A percentile compares a stretch with the other conserved stretches of the same genome.
Evolutionary conservation across 2,797 vertebrate genomes (phyloP).

Genomic region (Rhabdophis nuchalis): DNA sequence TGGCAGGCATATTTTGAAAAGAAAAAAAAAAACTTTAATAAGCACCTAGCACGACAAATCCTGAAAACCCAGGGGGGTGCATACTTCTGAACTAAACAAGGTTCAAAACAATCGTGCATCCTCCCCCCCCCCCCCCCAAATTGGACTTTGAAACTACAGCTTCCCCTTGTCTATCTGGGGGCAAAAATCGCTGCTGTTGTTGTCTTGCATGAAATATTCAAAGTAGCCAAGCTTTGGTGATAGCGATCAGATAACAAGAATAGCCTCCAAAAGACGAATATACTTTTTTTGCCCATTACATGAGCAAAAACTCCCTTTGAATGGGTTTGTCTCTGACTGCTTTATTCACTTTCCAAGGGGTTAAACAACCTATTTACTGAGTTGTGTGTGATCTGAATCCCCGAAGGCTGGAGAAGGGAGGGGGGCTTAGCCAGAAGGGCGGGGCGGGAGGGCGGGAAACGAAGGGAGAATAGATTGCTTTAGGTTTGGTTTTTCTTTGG

Average conservation of each 20-base stretch:
- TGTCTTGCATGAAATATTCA: constrained; percentile 34
- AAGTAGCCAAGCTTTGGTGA: neutral
- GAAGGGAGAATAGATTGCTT: constrained; percentile 77
- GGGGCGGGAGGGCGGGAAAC: neutral
- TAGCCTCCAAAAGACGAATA: constrained; percentile 56
- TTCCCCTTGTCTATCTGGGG: constrained; percentile 8
- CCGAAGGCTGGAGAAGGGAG: constrained; percentile 43
- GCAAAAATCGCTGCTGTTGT: constrained; percentile 37
- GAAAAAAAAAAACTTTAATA: neutral
- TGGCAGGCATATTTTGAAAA: neutral
- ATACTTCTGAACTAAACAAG: neutral
- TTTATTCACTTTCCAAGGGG: constrained; percentile 97
- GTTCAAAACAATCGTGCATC: constrained; percentile 16
- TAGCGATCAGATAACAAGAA: neutral
- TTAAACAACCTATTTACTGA: constrained; percentile 99
- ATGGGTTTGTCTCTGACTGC: constrained; percentile 87
- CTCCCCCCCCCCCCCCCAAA: neutral
- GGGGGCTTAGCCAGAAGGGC: neutral
- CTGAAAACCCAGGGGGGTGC: neutral
- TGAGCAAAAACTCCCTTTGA: constrained; percentile 90
- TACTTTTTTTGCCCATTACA: constrained; percentile 81
- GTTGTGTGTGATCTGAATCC: constrained; percentile 92
- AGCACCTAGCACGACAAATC: neutral
- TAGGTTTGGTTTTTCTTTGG: constrained; percentile 76
- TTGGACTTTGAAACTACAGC: neutral